Base-by-base conservation (phyloP, 1,140 invertebrate genomes). In the Drosophila burlai region DNA sequence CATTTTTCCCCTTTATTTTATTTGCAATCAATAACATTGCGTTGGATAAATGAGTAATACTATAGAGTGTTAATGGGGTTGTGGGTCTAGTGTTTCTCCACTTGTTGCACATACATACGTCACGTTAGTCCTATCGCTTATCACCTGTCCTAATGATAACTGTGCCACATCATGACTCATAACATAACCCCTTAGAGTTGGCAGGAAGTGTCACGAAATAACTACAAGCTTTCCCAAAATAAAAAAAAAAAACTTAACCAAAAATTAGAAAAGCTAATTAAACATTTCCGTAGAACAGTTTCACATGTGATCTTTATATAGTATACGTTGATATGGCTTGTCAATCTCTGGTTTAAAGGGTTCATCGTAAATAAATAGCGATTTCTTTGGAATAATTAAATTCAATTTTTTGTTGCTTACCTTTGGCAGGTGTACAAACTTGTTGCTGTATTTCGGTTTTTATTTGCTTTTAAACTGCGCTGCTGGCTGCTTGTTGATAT, bases 51-150 rank as follows among this genome's bases (percentile, higher is more conserved):
- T 67, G 59, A 54, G 24, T 50, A 58, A 73, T 60, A 24, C 15
- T 8, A n/a, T 13, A 10, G 3, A 57, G 54, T 40, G 54, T 26
- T 11, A 15, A 40, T 42, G 34, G 49, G 21, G 15, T 24, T 16
- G 10, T n/a, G 46, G 26, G 21, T 4, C 11, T 43, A 13, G 34
- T 31, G 9, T 15, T 61, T 45, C 45, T 52, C 55, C 69, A 73
- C 67, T 40, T 61, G 69, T 73, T 73, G 69, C 67, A 24, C 49
- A 73, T 73, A 73, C 52, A 72, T 73, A 73, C 67, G 67, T 73
- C 67, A 73, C 3, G 46, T 73, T 50, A 67, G 46, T 49, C 67
- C 8, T 29, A 73, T 73, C 69, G 54, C 21, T 26, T 40, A 60
- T 34, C 67, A 45, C 29, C 31, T 26, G 45, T 69, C 29, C 43